Evolutionary conservation across 2,113 vertebrate genomes (phyloP).

Genomic region (Eira barbara): DNA sequence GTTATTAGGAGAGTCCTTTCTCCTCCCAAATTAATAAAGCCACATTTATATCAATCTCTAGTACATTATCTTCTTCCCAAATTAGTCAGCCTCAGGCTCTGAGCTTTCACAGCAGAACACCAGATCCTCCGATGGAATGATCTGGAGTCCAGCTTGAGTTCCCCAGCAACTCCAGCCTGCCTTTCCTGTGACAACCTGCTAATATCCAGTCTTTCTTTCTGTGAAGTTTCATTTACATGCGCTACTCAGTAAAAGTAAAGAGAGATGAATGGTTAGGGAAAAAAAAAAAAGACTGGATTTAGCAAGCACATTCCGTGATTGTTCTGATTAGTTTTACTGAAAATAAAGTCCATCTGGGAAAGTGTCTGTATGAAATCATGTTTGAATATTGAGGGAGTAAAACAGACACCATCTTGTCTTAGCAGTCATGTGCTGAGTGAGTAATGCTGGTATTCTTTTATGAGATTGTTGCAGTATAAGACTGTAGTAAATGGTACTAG

Average conservation of each 20-base stretch:
- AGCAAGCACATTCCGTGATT: neutral
- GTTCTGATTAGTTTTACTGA: conserved; percentile 7
- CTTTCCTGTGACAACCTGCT: neutral
- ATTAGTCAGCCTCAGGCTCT: neutral
- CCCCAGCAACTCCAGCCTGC: neutral
- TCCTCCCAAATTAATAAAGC: neutral
- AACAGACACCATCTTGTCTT: conserved; percentile 54
- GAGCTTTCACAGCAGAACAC: neutral
- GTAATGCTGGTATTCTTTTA: neutral
- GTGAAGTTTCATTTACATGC: neutral
- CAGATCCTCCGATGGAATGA: neutral
- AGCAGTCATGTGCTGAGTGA: conserved; percentile 62
- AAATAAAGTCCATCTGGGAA: conserved; percentile 54
- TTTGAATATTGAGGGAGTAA: conserved; percentile 39
- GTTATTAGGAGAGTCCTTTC: neutral
- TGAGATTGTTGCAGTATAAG: conserved; percentile 53
- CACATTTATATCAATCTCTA: neutral
- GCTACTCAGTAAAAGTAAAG: neutral
- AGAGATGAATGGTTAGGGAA: neutral
- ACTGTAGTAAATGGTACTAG: conserved; percentile 52
- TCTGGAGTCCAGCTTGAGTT: neutral
- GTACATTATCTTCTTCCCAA: neutral
- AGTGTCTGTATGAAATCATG: conserved; percentile 60
- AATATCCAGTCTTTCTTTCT: neutral
- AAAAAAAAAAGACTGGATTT: neutral